Evolutionary conservation across 2,113 vertebrate species (phyloP).

Genomic region (Hemiprocne comata): DNA sequence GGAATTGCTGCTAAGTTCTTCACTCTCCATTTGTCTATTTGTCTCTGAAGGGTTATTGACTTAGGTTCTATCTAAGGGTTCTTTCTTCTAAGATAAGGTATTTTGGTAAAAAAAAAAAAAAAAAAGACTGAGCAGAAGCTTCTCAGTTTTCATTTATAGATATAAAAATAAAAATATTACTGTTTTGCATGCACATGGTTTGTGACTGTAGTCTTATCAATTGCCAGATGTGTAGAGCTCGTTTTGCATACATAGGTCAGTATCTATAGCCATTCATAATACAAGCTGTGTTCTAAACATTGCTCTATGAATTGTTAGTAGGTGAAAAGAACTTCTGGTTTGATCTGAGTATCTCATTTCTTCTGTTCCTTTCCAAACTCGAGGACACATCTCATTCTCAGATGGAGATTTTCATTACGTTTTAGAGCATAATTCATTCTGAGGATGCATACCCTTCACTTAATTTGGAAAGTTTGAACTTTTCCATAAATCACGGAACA

Average conservation of each 20-base stretch:
- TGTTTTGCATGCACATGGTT: not conserved
- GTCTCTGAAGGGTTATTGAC: not conserved
- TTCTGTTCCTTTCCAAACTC: not conserved
- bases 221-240: not conserved
- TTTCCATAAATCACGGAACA: not conserved
- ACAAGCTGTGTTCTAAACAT: not conserved
- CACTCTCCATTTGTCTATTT: not conserved
- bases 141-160: not conserved
- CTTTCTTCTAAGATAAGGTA: not conserved
- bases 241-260: not conserved
- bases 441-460: not conserved
- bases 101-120: not conserved
- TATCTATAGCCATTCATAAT: not conserved
- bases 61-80: not conserved
- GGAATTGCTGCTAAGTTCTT: not conserved
- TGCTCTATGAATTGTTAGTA: not conserved
- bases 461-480: not conserved
- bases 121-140: not conserved
- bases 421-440: not conserved
- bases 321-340: not conserved
- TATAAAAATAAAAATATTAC: not conserved
- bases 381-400: not conserved
- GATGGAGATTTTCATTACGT: not conserved
- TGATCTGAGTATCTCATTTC: not conserved
- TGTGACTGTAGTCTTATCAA: not conserved